These are phyloP conservation scores for Probaryconus sp. DNA, from an alignment of 1,140 invertebrate genomes.

Conservation along the genomic window DNA sequence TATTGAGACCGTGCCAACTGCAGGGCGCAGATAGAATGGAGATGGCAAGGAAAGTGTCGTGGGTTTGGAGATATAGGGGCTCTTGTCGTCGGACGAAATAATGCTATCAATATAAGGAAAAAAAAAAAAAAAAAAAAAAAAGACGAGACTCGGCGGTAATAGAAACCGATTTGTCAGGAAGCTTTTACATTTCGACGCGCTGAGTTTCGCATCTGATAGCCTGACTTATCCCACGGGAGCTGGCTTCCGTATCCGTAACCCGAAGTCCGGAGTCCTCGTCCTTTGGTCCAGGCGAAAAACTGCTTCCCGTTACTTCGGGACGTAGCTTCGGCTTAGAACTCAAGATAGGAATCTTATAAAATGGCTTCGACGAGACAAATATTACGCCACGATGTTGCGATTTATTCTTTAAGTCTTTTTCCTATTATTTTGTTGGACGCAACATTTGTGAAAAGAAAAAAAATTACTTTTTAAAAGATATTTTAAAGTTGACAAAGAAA, in stretches of 20 bases:
- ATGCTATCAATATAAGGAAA: slow-evolving; percentile 71
- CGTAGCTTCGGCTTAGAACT: slow-evolving; percentile 62
- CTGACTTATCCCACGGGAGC: slow-evolving; percentile 72
- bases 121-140: slow-evolving; percentile 40
- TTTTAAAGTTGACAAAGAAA: too few relatives aligned
- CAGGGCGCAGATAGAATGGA: slow-evolving; percentile 49
- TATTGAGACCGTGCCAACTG: slow-evolving; percentile 60
- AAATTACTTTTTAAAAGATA: too few relatives aligned
- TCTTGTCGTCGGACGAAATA: slow-evolving; percentile 68
- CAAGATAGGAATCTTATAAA: slow-evolving; percentile 78
- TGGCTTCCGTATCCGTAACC: slow-evolving; percentile 54
- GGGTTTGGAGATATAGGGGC: slow-evolving; percentile 52
- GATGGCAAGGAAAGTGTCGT: slow-evolving; percentile 51
- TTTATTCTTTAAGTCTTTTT: slow-evolving; percentile 40
- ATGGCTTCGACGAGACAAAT: slow-evolving; percentile 74
- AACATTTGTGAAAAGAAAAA: too few relatives aligned
- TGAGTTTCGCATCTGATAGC: slow-evolving; percentile 71
- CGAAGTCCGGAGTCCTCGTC: slow-evolving; percentile 1
- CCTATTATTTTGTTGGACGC: too few relatives aligned
- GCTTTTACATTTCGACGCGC: slow-evolving; percentile 76
- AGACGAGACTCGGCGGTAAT: slow-evolving; percentile 69
- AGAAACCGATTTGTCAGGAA: slow-evolving; percentile 78
- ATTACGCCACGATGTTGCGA: slow-evolving; percentile 62
- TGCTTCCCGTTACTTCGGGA: slow-evolving; percentile 45
- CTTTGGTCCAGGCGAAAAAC: slow-evolving; percentile 42